These are phyloP conservation scores for Sycophila sp. DNA, from an alignment of 1,140 invertebrate species.

Conservation along the genomic window DNA sequence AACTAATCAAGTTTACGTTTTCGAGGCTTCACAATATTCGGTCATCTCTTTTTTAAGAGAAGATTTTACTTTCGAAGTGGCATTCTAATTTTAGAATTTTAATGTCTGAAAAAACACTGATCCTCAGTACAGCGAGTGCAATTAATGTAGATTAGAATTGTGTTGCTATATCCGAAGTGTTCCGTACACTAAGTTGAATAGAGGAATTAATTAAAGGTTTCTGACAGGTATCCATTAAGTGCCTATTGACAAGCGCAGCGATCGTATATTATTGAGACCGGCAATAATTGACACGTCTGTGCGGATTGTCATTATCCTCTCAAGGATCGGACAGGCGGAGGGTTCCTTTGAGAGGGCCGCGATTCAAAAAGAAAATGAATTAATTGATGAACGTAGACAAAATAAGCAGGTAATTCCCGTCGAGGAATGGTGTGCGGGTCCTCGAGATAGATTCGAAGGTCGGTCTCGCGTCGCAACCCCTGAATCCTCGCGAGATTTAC, in stretches of 20 bases:
- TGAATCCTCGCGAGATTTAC: slow-evolving; percentile 35
- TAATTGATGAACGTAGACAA: slow-evolving; percentile 38
- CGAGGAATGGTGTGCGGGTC: slow-evolving; percentile 10
- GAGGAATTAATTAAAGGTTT: slow-evolving; percentile 29
- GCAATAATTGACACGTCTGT: slow-evolving; percentile 22
- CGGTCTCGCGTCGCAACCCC: slow-evolving; percentile 26
- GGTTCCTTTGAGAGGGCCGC: too few relatives aligned
- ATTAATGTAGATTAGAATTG: too few relatives aligned
- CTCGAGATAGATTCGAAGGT: slow-evolving; percentile 12
- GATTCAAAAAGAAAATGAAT: slow-evolving; percentile 13
- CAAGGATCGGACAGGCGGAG: too few relatives aligned
- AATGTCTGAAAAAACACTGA: too few relatives aligned
- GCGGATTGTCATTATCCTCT: slow-evolving; percentile 13
- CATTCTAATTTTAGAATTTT: too few relatives aligned
- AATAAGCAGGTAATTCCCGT: slow-evolving; percentile 37
- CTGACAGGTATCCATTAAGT: slow-evolving; percentile 23
- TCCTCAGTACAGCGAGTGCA: neutral
- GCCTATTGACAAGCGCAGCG: neutral
- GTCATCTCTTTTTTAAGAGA: too few relatives aligned
- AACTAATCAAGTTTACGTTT: too few relatives aligned
- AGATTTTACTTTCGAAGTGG: too few relatives aligned
- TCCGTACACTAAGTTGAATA: neutral
- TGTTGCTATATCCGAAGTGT: too few relatives aligned
- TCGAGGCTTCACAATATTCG: too few relatives aligned
- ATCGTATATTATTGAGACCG: slow-evolving; percentile 5